A percentile compares a stretch with the other conserved stretches of the same genome.
phyloP scores from a whole-genome alignment of 2,797 vertebrate genomes.

The Rhabdomys pumilio region DNA sequence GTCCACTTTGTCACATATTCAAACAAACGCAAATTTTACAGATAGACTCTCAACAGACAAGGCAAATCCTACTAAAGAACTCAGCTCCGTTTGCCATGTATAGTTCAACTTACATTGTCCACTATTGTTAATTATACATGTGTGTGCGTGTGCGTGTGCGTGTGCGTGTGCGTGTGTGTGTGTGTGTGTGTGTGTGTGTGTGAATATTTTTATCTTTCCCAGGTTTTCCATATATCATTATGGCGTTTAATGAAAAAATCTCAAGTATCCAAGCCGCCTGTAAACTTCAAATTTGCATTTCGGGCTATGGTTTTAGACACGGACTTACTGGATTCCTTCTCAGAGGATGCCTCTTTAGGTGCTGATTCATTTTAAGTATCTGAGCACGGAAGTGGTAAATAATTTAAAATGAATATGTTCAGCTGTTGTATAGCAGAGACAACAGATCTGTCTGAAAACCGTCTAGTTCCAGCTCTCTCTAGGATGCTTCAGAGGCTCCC shows the following conservation, averaged over 20 bases:
- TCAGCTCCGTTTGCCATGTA: not conserved
- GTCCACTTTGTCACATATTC: not conserved
- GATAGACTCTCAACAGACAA: not conserved
- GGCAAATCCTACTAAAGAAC: not conserved
- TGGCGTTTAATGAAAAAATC: slow-evolving; percentile 90
- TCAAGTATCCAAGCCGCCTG: slow-evolving; percentile 86
- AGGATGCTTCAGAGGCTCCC: not conserved
- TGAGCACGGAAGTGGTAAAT: not conserved
- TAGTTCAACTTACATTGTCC: not conserved
- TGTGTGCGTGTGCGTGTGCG: not conserved
- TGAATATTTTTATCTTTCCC: slow-evolving; percentile 74
- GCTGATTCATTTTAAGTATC: slow-evolving; percentile 60
- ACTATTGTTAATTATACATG: not conserved
- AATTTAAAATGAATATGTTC: not conserved
- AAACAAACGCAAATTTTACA: not conserved
- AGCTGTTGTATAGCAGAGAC: not conserved
- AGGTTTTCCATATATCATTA: slow-evolving; percentile 93
- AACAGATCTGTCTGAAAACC: accelerated
- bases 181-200: not conserved
- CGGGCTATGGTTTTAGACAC: slow-evolving; percentile 88
- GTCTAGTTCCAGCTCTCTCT: not conserved
- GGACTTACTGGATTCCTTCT: slow-evolving; percentile 70
- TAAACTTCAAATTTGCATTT: slow-evolving; percentile 89
- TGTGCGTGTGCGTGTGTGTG: not conserved
- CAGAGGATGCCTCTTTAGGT: slow-evolving; percentile 87